These are phyloP conservation scores for Macaca fascicularis DNA, from an alignment of 2,113 vertebrate genomes.

Conservation along the genomic window T2T-MFA8v1.1 NC_088389.1:92668501-92669000, in stretches of 20 bases:
- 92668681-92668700: background rate
- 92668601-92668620: too few species aligned
- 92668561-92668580: too few species aligned
- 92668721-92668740: background rate
- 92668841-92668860: background rate
- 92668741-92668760: background rate
- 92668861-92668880: background rate
- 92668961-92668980: slow-evolving; percentile 14
- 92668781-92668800: background rate
- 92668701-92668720: background rate
- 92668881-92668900: background rate
- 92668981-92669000: background rate
- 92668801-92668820: background rate
- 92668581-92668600: too few species aligned
- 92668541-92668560: too few species aligned
- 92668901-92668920: background rate
- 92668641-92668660: too few species aligned
- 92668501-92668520: too few species aligned
- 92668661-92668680: too few species aligned
- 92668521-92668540: too few species aligned
- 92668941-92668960: background rate
- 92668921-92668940: background rate
- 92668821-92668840: background rate
- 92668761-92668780: background rate
- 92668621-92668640: too few species aligned